Conservation (phyloP, 2,113 vertebrate genomes). For the Phaetusa simplex region DNA sequence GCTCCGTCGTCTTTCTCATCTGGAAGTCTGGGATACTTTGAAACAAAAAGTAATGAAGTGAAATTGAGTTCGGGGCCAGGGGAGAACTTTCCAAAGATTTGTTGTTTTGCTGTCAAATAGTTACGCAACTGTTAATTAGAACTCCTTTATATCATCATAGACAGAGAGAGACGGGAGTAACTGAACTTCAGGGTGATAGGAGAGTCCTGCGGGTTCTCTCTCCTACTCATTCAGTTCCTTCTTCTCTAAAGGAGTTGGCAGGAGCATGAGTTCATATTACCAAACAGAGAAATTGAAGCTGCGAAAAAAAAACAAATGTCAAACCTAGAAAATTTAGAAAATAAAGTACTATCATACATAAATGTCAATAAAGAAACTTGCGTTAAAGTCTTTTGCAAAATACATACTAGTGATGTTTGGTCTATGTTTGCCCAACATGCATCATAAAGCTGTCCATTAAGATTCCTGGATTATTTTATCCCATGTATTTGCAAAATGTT, state of each 20-base stretch:
- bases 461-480: not conserved
- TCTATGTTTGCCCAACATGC: not conserved
- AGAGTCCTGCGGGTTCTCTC: not conserved
- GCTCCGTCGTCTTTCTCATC: not conserved
- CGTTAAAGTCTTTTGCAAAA: not conserved
- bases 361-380: not conserved
- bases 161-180: not conserved
- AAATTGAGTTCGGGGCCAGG: not conserved
- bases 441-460: not conserved
- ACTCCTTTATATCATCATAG: not conserved
- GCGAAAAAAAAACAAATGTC: not conserved
- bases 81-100: not conserved
- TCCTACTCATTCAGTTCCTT: not conserved
- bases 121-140: not conserved
- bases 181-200: not conserved
- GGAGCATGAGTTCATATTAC: not conserved
- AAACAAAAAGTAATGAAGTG: not conserved
- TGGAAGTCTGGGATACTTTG: not conserved
- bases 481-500: not conserved
- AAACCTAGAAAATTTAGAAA: not conserved
- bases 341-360: not conserved
- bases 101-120: not conserved
- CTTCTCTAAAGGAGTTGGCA: not conserved
- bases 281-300: not conserved
- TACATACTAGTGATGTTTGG: not conserved